Evolutionary conservation across 2,113 vertebrate genomes (phyloP).

Genomic region (Eublepharis macularius): DNA sequence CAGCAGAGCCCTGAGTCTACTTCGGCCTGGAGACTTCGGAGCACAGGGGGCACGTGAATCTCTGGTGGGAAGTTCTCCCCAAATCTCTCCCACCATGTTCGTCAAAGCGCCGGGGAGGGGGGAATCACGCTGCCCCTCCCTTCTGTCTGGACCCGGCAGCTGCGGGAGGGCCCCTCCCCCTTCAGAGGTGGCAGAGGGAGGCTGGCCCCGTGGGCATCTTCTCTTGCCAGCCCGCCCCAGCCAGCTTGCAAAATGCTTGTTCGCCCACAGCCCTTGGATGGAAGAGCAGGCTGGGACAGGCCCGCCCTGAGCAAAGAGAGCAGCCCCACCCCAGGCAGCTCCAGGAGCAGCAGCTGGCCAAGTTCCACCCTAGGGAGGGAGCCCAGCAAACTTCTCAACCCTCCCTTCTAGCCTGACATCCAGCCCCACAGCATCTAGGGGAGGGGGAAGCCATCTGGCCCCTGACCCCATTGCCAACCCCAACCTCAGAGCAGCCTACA

Average conservation of each 20-base stretch:
- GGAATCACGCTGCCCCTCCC: too few relatives aligned
- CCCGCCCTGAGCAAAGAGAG: background rate
- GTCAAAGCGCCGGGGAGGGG: too few relatives aligned
- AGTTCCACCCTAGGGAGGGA: background rate
- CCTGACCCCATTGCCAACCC: too few relatives aligned
- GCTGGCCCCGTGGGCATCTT: accelerated
- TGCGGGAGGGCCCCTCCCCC: background rate
- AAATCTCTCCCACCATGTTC: too few relatives aligned
- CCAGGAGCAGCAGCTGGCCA: background rate
- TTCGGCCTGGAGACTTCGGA: too few relatives aligned
- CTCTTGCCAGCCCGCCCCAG: background rate
- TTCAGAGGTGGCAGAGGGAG: background rate
- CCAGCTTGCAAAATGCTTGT: background rate
- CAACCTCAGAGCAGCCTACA: too few relatives aligned
- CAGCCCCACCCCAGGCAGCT: background rate
- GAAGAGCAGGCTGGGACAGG: conserved; percentile 10
- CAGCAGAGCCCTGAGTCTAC: too few relatives aligned
- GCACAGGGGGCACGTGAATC: too few relatives aligned
- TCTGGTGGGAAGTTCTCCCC: too few relatives aligned
- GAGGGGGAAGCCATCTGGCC: too few relatives aligned
- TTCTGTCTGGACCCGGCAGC: too few relatives aligned
- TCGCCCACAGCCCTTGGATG: background rate
- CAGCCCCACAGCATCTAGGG: too few relatives aligned
- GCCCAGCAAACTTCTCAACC: background rate
- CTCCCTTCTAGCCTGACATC: background rate